Conservation (phyloP, 2,888 invertebrate species). For the Zaprionus obscuricornis region DNA sequence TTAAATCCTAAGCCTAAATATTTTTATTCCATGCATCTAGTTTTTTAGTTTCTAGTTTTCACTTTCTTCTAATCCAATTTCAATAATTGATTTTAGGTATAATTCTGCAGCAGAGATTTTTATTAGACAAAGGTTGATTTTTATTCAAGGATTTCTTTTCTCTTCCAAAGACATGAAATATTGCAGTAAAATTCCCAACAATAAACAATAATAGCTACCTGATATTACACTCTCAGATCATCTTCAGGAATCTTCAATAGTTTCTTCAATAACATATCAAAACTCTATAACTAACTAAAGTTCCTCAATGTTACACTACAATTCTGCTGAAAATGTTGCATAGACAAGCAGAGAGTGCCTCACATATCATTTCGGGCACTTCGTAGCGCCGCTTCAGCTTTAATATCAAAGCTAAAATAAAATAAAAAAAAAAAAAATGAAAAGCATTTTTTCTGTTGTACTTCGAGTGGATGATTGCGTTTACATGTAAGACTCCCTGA, state of each 20-base stretch:
- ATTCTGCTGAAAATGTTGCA: slow-evolving; percentile 63
- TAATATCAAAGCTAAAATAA: slow-evolving; percentile 9
- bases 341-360: slow-evolving; percentile 50
- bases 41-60: too few relatives aligned
- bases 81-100: too few relatives aligned
- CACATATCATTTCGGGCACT: slow-evolving; percentile 31
- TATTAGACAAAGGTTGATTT: too few relatives aligned
- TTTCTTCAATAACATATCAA: background rate
- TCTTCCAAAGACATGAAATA: too few relatives aligned
- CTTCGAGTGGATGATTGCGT: slow-evolving; percentile 75
- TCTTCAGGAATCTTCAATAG: slow-evolving; percentile 19
- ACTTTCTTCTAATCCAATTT: too few relatives aligned
- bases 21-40: too few relatives aligned
- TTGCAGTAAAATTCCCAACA: too few relatives aligned
- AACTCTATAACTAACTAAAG: background rate
- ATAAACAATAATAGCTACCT: too few relatives aligned
- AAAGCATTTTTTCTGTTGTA: slow-evolving; percentile 35
- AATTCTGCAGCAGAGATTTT: too few relatives aligned
- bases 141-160: too few relatives aligned
- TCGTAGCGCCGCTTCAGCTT: slow-evolving; percentile 22
- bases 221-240: too few relatives aligned
- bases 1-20: too few relatives aligned
- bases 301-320: slow-evolving; percentile 3
- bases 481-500: slow-evolving; percentile 62
- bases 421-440: slow-evolving; percentile 39